These are phyloP conservation scores for Drosophila mojavensis DNA, from an alignment of 1,140 invertebrate species.

Conservation along the genomic window DNA sequence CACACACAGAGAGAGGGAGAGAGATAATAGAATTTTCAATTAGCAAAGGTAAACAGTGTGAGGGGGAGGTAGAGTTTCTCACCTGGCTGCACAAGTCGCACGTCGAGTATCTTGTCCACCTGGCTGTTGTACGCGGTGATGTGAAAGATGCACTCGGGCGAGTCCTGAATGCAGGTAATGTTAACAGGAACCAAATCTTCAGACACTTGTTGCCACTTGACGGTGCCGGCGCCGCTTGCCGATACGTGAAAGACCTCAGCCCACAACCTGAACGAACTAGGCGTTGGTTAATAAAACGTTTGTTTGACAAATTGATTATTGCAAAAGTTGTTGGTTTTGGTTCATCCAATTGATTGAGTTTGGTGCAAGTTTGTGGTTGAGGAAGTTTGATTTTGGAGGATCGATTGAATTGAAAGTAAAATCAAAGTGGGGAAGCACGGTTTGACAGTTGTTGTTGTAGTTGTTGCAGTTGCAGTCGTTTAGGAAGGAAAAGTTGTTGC, in stretches of 20 bases:
- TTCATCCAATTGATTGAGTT: conserved; percentile 44
- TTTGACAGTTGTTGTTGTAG: conserved; percentile 48
- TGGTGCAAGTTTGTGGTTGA: conserved; percentile 53
- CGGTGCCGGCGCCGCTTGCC: conserved; percentile 93
- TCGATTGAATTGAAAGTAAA: conserved; percentile 50
- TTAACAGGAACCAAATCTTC: conserved; percentile 99
- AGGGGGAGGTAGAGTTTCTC: conserved; percentile 60
- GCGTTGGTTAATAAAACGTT: conserved; percentile 72
- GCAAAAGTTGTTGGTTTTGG: conserved; percentile 32
- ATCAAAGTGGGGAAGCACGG: conserved; percentile 63
- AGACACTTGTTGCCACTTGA: conserved; percentile 98
- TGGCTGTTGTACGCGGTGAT: conserved; percentile 99
- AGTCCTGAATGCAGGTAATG: conserved; percentile 98
- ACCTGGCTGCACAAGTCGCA: conserved; percentile 98
- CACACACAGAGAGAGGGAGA: conserved; percentile 36
- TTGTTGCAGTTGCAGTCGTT: conserved; percentile 52
- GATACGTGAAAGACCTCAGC: conserved; percentile 98
- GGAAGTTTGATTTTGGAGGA: conserved; percentile 18
- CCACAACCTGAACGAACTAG: conserved; percentile 92
- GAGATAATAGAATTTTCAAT: conserved; percentile 21
- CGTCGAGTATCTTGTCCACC: conserved; percentile 98
- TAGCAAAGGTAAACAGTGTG: conserved; percentile 7
- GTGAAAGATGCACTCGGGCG: conserved; percentile 97
- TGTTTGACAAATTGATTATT: conserved; percentile 41
- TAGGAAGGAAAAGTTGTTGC: conserved; percentile 62